Evolutionary conservation across 2,888 invertebrate species (phyloP).

Genomic region (Phalera bucephala): DNA sequence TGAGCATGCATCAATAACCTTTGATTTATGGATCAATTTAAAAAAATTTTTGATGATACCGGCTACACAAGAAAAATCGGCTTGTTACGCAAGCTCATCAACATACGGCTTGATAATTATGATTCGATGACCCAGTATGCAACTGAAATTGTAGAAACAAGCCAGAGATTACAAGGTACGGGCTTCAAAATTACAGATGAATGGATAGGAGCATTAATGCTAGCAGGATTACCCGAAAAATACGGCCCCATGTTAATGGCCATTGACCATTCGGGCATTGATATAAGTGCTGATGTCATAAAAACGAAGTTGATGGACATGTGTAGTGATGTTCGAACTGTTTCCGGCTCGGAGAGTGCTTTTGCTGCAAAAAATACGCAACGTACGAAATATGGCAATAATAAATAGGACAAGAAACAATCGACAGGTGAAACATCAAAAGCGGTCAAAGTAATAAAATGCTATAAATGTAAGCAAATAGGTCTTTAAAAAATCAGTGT

Average conservation of each 20-base stretch:
- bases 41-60: slow-evolving; percentile 2
- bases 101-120: background rate
- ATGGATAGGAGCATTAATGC: no score
- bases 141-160: no score
- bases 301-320: slow-evolving; percentile 3
- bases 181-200: no score
- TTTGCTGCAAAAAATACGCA: no score
- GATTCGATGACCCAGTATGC: no score
- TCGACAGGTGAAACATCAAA: background rate
- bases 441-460: no score
- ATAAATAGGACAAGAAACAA: background rate
- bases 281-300: no score
- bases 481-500: background rate
- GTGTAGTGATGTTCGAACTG: background rate
- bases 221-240: no score
- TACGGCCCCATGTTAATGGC: no score
- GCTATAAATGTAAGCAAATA: background rate
- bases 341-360: no score
- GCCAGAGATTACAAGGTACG: background rate
- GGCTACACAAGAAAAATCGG: background rate
- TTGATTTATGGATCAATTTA: no score
- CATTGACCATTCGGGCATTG: background rate
- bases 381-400: background rate
- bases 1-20: no score
- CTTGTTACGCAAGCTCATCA: background rate